Base-by-base conservation (phyloP, 2,797 vertebrate genomes). In the Meda fulgida region DNA sequence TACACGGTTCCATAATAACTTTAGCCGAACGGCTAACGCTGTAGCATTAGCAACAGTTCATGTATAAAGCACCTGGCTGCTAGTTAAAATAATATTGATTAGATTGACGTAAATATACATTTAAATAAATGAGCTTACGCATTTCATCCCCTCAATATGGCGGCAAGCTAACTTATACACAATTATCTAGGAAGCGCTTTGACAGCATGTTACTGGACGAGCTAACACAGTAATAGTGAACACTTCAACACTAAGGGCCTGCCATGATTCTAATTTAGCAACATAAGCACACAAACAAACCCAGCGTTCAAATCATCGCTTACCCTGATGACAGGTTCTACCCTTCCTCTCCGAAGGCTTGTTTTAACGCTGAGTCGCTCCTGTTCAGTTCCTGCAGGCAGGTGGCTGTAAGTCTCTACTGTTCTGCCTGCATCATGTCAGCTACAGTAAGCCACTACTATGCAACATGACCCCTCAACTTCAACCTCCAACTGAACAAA, bases 31-130 rank as follows among this genome's bases (percentile, higher is more conserved):
- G 9, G 76, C 83, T 84, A 84, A 46, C 76, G 76, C 21, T 26
- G 72, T 79, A 84, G 83, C 83, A 84, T 84, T 79, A 84, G 83
- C 83, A 84, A 51, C 38, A 84, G 11, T 78, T 78, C 14, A 36
- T 60, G 13, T 55, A 29, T 78, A 13, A 84, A 78, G 65, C 83
- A 78, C 65, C 66, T 60, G 63, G n/a, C 63, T 16, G 3, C 19
- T 34, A 29, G 23, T 73, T 18, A 31, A 31, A 18, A 65, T 31
- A 31, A 7, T 65, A 65, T 31, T 1, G 6, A 55, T 29, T 66
- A 21, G 46, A 11, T 69, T 77, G 26, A 18, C 60, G 43, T 29
- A 14, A 5, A 40, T 10, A 36, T 14, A 18, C 36, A n/a, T 13
- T 16, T 29, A 38, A 78, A 36, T 34, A 43, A 43, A 8, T 11